Evolutionary conservation across 2,888 invertebrate genomes (phyloP).

Genomic region (Sthenelais limicola): DNA sequence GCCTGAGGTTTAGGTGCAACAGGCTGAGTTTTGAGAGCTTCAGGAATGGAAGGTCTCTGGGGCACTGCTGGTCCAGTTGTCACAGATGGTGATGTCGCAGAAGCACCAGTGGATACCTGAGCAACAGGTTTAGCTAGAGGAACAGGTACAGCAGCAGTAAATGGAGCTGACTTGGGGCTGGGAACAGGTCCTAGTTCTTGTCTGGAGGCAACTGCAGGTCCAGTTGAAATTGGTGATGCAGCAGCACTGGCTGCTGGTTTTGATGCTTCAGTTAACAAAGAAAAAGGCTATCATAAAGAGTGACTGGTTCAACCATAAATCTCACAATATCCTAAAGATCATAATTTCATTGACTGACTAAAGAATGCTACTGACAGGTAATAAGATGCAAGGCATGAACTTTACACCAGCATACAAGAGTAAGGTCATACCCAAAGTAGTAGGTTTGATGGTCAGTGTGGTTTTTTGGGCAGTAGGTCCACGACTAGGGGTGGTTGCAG

Average conservation of each 20-base stretch:
- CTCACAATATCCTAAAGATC: too few relatives aligned
- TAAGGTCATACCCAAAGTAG: slow-evolving; percentile 20
- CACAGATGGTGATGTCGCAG: not conserved
- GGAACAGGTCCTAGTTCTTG: too few relatives aligned
- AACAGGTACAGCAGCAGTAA: not conserved
- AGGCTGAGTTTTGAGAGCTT: not conserved
- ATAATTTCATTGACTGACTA: too few relatives aligned
- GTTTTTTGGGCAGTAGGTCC: slow-evolving; percentile 23
- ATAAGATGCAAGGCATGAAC: not conserved
- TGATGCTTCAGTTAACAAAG: slow-evolving; percentile 6
- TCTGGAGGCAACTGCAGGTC: not conserved
- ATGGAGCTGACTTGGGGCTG: too few relatives aligned
- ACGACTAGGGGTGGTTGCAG: not conserved
- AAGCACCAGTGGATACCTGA: slow-evolving; percentile 2
- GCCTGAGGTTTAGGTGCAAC: not conserved
- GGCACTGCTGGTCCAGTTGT: not conserved
- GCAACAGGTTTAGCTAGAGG: not conserved
- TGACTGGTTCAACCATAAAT: too few relatives aligned
- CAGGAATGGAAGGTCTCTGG: not conserved
- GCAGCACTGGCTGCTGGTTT: not conserved
- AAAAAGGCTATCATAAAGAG: too few relatives aligned
- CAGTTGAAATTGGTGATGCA: not conserved
- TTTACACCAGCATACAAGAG: too few relatives aligned
- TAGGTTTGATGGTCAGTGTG: slow-evolving; percentile 15
- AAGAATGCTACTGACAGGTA: not conserved